Conservation (phyloP, 2,113 vertebrate genomes). For the Turnix velox region DNA sequence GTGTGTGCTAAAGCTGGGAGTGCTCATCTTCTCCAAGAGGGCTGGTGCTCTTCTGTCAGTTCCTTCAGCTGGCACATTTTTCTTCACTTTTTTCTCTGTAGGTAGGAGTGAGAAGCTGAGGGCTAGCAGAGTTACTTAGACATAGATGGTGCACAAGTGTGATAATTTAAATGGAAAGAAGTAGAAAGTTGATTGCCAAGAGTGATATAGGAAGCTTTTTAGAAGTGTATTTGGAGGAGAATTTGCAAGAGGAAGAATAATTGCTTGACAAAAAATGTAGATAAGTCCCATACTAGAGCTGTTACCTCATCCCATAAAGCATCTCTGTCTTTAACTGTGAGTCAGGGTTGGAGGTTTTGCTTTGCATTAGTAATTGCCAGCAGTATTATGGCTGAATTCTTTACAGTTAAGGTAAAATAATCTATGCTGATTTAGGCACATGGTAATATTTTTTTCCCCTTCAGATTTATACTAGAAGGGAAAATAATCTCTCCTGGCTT, state of each 20-base stretch:
- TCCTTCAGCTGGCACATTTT: slow-evolving; percentile 30
- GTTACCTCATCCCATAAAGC: not conserved
- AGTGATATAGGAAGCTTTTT: not conserved
- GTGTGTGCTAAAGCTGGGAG: not conserved
- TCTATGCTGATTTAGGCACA: not conserved
- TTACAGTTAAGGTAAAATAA: not conserved
- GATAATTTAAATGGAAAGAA: not conserved
- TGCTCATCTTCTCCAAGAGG: not conserved
- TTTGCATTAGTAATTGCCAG: not conserved
- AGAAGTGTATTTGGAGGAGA: not conserved
- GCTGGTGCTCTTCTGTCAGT: not conserved
- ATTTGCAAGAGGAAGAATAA: not conserved
- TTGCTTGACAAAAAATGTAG: not conserved
- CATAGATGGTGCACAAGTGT: not conserved
- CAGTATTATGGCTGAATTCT: not conserved
- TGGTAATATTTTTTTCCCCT: not conserved
- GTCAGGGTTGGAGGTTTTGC: not conserved
- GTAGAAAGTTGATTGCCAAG: not conserved
- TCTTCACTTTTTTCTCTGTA: slow-evolving; percentile 11
- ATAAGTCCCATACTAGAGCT: not conserved
- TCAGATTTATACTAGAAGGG: not conserved
- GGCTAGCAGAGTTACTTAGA: slow-evolving; percentile 34
- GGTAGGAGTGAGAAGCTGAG: slow-evolving; percentile 56
- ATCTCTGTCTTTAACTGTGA: not conserved
- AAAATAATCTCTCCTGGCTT: not conserved